Base-by-base conservation (phyloP, 2,113 vertebrate species). In the Mionectes macconnelli region DNA sequence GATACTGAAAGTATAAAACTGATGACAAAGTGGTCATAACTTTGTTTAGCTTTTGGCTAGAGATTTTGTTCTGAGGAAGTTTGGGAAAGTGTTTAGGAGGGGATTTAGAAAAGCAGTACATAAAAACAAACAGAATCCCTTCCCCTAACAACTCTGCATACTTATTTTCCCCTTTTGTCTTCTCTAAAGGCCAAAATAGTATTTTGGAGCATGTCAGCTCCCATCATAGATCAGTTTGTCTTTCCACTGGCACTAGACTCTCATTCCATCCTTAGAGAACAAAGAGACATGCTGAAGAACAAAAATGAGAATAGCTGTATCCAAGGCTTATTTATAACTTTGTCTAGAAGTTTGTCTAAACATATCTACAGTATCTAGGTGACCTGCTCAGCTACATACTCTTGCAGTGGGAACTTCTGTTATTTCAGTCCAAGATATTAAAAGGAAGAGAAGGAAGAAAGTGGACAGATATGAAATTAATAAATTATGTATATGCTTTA, bases 321-420 rank as follows among this genome's bases (percentile, higher is more conserved):
- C 87, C 94, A 95, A 93, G 89, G 47, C 74, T 96, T 96, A 95
- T 97, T 97, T 97, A 95, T 96, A 95, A 84, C 92, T 95, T 87
- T 73, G 80, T 90, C 69, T 82, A 95, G 79, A 95, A 95, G 94
- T 93, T 95, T 97, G 76, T 95, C 89, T 93, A 97, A 97, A 96
- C 94, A 96, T 90, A 92, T 93, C 87, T 93, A 78, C 68, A 12
- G 94, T 94, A 95, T 93, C 94, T 94, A 94, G 94, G 94, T 97
- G 93, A 96, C 90, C 94, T 95, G 55, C 49, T 81, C 82, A 78
- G 75, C 75, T 93, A 49, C 40, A 57, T 70, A 81, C 39, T 2
- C 21, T 70, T 92, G 55, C 8, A 9, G 87, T 90, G 77, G 96
- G 96, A 95, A 93, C 64, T 91, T 95, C 42, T 91, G 31, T 96